Conservation (phyloP, 92 coral and sea anemone species). For the Hydrozoanthus gracilis region DNA sequence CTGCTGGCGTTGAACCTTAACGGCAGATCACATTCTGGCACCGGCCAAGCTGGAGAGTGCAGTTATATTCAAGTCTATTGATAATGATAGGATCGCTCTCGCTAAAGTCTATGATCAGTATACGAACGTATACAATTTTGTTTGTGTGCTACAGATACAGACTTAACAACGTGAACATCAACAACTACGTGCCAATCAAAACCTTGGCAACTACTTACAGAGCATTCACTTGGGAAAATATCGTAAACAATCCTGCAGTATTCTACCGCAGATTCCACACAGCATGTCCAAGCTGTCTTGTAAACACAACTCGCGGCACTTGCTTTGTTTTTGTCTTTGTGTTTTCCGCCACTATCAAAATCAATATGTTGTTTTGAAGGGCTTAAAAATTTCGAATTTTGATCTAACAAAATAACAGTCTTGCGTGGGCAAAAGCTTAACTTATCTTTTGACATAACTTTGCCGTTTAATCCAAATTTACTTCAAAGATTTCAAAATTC, state of each 20-base stretch:
- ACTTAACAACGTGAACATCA: no score
- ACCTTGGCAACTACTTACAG: slow-evolving; percentile 62
- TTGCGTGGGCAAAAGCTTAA: slow-evolving; percentile 73
- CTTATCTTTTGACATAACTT: slow-evolving; percentile 59
- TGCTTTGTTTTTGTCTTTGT: slow-evolving; percentile 57
- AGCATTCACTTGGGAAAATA: slow-evolving; percentile 84
- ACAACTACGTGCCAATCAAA: background rate
- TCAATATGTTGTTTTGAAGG: slow-evolving; percentile 94
- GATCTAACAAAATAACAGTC: slow-evolving; percentile 91
- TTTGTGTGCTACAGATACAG: no score
- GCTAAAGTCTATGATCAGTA: no score
- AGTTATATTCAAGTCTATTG: no score
- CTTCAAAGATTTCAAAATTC: background rate
- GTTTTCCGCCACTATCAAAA: slow-evolving; percentile 85
- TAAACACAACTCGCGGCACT: slow-evolving; percentile 71
- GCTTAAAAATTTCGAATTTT: slow-evolving; percentile 73
- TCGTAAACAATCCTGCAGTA: slow-evolving; percentile 97
- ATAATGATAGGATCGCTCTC: no score
- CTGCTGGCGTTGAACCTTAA: no score
- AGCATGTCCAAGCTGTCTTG: slow-evolving; percentile 96
- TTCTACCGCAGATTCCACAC: slow-evolving; percentile 94
- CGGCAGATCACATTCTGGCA: no score
- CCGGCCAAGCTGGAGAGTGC: no score
- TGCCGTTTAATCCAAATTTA: background rate
- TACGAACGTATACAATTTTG: no score